phyloP scores from a whole-genome alignment of 2,113 vertebrate species.

The Castor canadensis region DNA sequence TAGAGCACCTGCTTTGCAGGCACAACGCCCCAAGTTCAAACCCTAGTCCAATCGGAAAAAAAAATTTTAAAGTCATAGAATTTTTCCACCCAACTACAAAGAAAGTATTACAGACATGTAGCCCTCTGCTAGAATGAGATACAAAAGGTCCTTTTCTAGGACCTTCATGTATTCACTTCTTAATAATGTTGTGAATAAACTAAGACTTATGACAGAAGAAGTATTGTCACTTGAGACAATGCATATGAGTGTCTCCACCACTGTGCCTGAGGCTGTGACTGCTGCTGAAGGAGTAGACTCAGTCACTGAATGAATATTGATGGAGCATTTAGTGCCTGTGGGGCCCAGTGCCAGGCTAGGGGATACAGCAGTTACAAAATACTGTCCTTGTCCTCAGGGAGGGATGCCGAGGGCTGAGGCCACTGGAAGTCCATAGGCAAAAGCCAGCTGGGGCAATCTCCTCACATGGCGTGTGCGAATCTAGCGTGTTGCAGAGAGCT shows the following conservation, averaged over 20 bases:
- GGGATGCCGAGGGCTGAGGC: neutral
- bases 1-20: no score
- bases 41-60: no score
- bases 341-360: neutral
- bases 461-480: no score
- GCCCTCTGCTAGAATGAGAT: neutral
- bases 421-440: accelerated
- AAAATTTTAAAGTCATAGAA: neutral
- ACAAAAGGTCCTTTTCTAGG: neutral
- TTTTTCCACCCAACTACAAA: neutral
- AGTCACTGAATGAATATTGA: no score
- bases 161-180: neutral
- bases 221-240: neutral
- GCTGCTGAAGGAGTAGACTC: neutral
- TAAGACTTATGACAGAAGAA: no score
- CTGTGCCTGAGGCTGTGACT: neutral
- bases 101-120: neutral
- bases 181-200: neutral
- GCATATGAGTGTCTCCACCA: accelerated
- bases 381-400: neutral
- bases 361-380: neutral
- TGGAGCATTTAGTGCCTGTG: no score
- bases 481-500: neutral
- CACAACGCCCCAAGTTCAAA: no score
- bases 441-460: neutral